Base-by-base conservation (phyloP, 2,888 invertebrate genomes). In the Osmoderma eremita region DNA sequence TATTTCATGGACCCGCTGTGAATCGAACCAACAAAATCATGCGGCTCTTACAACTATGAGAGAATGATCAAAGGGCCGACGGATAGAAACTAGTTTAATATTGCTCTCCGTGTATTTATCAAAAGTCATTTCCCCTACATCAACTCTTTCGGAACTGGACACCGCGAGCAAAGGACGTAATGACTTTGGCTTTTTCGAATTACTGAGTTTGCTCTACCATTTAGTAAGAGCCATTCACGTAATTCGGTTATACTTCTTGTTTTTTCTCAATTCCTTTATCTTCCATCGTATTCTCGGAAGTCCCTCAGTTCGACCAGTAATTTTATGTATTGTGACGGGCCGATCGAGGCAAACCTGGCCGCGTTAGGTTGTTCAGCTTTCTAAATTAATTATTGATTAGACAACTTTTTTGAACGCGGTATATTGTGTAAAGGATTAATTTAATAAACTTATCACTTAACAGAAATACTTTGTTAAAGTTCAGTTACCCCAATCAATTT, bases 11-110 rank as follows among this genome's bases (percentile, higher is more conserved):
- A 73, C 75, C 75, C 74, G 75, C 76, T 78, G 77, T 75, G 77
- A 76, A 77, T 74, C 75, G 73, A 77, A 76, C 78, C 75, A 75
- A 77, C 77, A 76, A 78, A 79, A 78, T 76, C 77, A 77, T 75
- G 76, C 76, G 74, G 75, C 58, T 58, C 58, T 58, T 45, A 76
- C 76, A 74, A 77, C 77, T 77, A 78, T 74, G 75, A 77, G 74
- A 75, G 70, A 71, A 71, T 70, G 72, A 78, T 77, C 78, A 78
- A 77, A 78, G 78, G 71, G 74, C 76, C 76, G 77, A 74, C 76
- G 74, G 65, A 70, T 69, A 72, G 75, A 75, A 77, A 77, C 77
- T 76, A 77, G 77, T 77, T 77, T 78, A 67, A 63, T 49, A 20
- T 30, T 49, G 51, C 51, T 38, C 41, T 42, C 20, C 41, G 65